phyloP scores from a whole-genome alignment of 2,113 vertebrate genomes.

The Phalacrocorax pelagicus region DNA sequence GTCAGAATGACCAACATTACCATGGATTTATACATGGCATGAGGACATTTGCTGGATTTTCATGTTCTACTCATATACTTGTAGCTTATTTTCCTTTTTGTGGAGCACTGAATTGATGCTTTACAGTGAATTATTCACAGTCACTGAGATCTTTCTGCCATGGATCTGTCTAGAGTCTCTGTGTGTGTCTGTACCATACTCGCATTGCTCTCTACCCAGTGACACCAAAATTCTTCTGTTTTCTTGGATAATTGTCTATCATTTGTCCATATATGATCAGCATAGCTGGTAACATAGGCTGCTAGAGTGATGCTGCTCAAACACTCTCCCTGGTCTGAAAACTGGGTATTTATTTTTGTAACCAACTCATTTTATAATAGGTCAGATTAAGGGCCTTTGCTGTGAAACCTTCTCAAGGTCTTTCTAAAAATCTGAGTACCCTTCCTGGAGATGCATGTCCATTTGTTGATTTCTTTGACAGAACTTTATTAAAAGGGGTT shows the following conservation, averaged over 20 bases:
- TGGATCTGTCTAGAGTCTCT: neutral
- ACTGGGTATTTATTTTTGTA: neutral
- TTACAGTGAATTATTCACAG: conserved; percentile 3
- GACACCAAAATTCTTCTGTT: neutral
- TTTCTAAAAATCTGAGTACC: neutral
- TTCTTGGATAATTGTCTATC: neutral
- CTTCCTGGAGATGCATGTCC: rapidly evolving
- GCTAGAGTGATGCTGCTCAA: neutral
- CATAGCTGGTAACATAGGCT: neutral
- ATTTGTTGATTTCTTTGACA: neutral
- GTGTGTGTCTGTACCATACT: neutral
- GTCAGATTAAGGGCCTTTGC: neutral
- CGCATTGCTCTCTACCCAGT: neutral
- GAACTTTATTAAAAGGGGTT: neutral
- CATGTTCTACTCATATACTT: neutral
- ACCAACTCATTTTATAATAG: neutral
- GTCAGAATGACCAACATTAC: conserved; percentile 3
- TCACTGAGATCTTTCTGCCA: neutral
- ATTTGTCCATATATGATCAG: neutral
- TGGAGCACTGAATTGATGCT: neutral
- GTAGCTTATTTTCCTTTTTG: conserved; percentile 25
- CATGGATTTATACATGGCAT: neutral
- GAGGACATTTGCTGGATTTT: conserved; percentile 11
- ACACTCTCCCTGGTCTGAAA: neutral
- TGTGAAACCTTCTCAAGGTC: neutral